Evolutionary conservation across 64 coral and sea anemone genomes (phyloP).

Genomic region (Orbicella faveolata): DNA sequence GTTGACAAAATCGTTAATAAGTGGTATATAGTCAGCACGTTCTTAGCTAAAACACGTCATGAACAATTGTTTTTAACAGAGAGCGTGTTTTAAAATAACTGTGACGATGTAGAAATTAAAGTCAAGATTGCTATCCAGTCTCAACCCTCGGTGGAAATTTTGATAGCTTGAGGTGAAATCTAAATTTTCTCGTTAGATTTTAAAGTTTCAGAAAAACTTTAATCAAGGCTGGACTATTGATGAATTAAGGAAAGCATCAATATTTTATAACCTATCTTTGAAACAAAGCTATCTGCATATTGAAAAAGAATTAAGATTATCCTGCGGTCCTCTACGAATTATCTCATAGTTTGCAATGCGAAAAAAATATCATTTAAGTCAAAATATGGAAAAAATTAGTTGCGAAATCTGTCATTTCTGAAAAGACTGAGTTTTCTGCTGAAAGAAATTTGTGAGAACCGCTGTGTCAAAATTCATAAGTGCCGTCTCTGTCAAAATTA

Average conservation of each 20-base stretch:
- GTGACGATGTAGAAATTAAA: too few relatives aligned
- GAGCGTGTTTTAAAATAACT: too few relatives aligned
- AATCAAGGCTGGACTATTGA: not conserved
- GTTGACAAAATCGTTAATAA: too few relatives aligned
- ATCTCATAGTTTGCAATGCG: not conserved
- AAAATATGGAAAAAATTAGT: not conserved
- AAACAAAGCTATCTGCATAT: not conserved
- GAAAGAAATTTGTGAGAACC: not conserved
- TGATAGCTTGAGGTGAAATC: not conserved
- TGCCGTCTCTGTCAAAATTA: not conserved
- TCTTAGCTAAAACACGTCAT: too few relatives aligned
- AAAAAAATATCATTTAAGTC: not conserved
- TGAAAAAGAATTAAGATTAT: not conserved
- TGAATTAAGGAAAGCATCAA: not conserved
- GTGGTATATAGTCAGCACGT: too few relatives aligned
- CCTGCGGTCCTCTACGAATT: not conserved
- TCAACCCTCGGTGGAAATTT: too few relatives aligned
- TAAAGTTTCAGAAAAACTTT: not conserved
- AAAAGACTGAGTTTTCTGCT: not conserved
- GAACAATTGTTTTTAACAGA: too few relatives aligned
- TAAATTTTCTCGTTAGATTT: not conserved
- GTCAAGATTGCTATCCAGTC: too few relatives aligned
- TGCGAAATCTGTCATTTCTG: not conserved
- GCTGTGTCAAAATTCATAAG: not conserved
- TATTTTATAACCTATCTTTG: constrained; percentile 9